Conservation (phyloP, 2,113 vertebrate species). For the Nipponia nippon region DNA sequence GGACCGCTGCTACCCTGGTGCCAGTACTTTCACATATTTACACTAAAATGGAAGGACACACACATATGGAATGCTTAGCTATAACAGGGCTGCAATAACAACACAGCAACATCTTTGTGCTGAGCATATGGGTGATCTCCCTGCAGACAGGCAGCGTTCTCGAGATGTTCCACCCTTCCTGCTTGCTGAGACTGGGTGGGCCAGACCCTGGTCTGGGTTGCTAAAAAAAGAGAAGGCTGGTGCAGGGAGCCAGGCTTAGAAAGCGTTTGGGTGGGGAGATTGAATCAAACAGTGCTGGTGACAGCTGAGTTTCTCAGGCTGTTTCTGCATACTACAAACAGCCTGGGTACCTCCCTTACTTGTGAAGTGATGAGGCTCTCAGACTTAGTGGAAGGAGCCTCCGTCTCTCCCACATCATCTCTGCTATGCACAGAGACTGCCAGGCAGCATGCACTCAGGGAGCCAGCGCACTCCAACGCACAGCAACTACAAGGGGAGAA, state of each 20-base stretch:
- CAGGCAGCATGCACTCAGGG: background rate
- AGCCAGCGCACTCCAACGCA: background rate
- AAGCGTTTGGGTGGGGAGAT: background rate
- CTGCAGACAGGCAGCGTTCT: background rate
- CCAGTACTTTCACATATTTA: background rate
- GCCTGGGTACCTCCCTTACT: background rate
- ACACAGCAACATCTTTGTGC: background rate
- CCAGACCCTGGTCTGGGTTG: background rate
- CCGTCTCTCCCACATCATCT: background rate
- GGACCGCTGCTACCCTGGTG: fast-evolving
- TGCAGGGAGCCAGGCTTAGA: background rate
- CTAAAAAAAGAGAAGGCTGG: background rate
- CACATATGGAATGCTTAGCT: background rate
- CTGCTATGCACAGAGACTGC: background rate
- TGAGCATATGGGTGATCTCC: background rate
- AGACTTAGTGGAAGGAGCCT: background rate
- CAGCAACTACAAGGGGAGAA: background rate
- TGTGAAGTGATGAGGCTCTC: background rate
- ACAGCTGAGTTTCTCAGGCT: background rate
- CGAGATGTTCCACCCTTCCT: background rate
- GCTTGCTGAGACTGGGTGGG: background rate
- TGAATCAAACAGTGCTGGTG: background rate
- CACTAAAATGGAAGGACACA: background rate
- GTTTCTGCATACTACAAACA: background rate
- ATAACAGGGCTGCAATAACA: background rate